Percentiles rank a stretch among this genome's conserved stretches.
Conservation (phyloP, 1,140 invertebrate genomes). For the Tetraneura akinire region DNA sequence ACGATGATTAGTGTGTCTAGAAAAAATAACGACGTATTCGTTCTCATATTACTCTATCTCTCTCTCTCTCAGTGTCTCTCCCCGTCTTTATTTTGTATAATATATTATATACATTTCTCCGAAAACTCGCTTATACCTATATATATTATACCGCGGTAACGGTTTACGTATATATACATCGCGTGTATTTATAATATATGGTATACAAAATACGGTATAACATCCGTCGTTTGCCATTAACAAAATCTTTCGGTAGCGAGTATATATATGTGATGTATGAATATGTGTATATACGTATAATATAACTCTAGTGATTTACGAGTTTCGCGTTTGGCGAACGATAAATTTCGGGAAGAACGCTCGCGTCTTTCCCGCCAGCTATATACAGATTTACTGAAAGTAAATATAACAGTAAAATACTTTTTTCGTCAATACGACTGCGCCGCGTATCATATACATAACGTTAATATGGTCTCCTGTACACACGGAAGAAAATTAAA, state of each 20-base stretch:
- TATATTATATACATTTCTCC: conserved; percentile 25
- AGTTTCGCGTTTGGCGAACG: background rate
- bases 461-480: no score
- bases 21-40: background rate
- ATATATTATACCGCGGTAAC: no score
- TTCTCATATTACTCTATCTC: background rate
- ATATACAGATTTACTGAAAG: background rate
- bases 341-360: conserved; percentile 11
- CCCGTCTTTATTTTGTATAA: no score
- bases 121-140: background rate
- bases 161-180: no score
- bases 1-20: conserved; percentile 36
- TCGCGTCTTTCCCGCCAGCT: background rate
- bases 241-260: conserved; percentile 28
- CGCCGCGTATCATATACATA: no score
- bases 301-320: conserved; percentile 3
- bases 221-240: conserved; percentile 22
- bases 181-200: no score
- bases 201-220: no score
- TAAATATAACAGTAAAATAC: background rate
- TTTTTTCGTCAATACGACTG: conserved; percentile 19
- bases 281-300: background rate
- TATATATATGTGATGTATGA: background rate
- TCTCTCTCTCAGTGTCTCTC: background rate
- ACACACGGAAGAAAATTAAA: background rate